Percentiles rank a stretch among this genome's conserved stretches.
phyloP scores from a whole-genome alignment of 2,888 invertebrate genomes.

The Drosophila eohydei region DNA sequence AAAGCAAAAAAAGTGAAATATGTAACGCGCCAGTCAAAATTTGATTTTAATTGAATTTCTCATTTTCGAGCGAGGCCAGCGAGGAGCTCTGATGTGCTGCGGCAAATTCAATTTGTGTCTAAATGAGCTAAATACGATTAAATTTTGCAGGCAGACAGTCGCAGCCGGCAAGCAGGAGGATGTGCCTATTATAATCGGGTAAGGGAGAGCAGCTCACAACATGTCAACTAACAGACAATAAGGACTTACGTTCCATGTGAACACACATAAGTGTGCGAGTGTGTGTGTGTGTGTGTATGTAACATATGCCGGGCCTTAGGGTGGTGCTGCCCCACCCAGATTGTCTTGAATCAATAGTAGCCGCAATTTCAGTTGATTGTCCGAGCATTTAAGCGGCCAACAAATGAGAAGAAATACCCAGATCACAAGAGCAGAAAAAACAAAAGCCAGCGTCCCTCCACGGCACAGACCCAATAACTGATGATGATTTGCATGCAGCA shows the following conservation, averaged over 20 bases:
- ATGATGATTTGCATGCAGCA: conserved; percentile 53
- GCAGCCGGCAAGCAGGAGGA: not conserved
- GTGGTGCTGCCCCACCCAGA: not conserved
- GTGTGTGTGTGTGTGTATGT: conserved; percentile 27
- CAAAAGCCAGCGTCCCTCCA: not conserved
- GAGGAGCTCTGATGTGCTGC: conserved; percentile 28
- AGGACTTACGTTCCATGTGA: conserved; percentile 21
- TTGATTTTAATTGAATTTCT: conserved; percentile 77
- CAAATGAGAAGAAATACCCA: conserved; percentile 53
- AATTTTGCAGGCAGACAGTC: conserved; percentile 54
- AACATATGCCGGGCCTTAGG: conserved; percentile 46
- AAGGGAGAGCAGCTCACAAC: conserved; percentile 15
- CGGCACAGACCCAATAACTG: conserved; percentile 12
- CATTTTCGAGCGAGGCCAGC: conserved; percentile 51
- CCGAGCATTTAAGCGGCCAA: conserved; percentile 38
- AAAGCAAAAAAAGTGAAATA: conserved; percentile 14
- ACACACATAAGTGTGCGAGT: not conserved
- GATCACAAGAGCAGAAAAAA: conserved; percentile 15
- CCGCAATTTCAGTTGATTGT: conserved; percentile 56
- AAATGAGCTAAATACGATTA: conserved; percentile 79
- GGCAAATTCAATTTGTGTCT: conserved; percentile 76
- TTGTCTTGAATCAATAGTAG: conserved; percentile 61
- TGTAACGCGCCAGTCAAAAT: conserved; percentile 54
- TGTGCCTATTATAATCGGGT: conserved; percentile 20
- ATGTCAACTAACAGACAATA: conserved; percentile 44